phyloP scores from a whole-genome alignment of 2,888 invertebrate genomes.

The Nephrotoma guestfalica region DNA sequence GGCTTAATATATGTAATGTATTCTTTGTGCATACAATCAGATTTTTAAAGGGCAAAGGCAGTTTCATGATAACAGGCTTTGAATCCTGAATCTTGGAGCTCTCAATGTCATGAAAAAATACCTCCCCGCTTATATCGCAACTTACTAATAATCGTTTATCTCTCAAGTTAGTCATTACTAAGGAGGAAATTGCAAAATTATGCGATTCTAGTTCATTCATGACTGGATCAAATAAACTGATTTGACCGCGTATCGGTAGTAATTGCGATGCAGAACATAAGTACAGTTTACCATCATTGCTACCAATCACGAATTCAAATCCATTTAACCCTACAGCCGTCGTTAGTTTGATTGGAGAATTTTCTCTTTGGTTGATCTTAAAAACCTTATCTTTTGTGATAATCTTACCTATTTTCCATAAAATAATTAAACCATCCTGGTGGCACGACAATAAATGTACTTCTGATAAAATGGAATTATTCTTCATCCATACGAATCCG shows the following conservation, averaged over 20 bases:
- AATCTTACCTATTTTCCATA: conserved; percentile 22
- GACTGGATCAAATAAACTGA: conserved; percentile 8
- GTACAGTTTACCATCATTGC: conserved; percentile 25
- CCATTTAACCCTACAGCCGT: conserved; percentile 19
- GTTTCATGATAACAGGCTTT: conserved; percentile 20
- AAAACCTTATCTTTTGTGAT: conserved; percentile 19
- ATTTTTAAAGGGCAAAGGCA: conserved; percentile 29
- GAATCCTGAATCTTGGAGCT: conserved; percentile 15
- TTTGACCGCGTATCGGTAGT: conserved; percentile 14
- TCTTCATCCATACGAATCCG: conserved; percentile 25
- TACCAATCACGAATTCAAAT: conserved; percentile 25
- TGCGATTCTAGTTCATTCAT: conserved; percentile 21
- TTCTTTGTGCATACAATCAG: conserved; percentile 23
- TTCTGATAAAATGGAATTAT: conserved; percentile 13
- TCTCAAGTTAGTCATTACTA: conserved; percentile 18
- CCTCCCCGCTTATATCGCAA: conserved; percentile 29
- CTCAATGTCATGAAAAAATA: conserved; percentile 24
- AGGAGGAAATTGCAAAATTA: conserved; percentile 23
- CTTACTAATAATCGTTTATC: conserved; percentile 23
- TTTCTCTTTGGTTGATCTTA: conserved; percentile 5
- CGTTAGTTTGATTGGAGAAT: conserved; percentile 17
- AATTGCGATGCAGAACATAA: conserved; percentile 19
- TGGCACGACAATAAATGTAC: conserved; percentile 22
- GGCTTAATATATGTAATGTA: conserved; percentile 24
- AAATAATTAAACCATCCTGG: conserved; percentile 22